Evolutionary conservation across 2,888 invertebrate species (phyloP).

Genomic region (Malacosoma neustria): DNA sequence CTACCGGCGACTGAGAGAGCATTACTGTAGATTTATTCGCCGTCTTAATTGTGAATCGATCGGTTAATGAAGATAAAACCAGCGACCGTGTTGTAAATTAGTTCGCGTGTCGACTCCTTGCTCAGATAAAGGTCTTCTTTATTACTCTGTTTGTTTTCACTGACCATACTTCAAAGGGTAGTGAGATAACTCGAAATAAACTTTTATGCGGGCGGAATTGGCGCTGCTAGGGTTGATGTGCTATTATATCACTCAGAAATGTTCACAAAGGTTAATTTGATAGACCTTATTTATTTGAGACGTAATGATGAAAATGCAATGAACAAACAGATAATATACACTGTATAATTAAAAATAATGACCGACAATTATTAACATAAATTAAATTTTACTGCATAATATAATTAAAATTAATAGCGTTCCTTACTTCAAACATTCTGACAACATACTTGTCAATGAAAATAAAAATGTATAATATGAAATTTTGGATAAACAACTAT

Average conservation of each 20-base stretch:
- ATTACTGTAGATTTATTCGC: conserved; percentile 73
- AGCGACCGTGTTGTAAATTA: conserved; percentile 74
- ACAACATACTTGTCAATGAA: too few species aligned
- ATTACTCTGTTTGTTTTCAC: conserved; percentile 74
- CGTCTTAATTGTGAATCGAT: conserved; percentile 76
- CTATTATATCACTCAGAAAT: neutral
- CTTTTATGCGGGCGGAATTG: conserved; percentile 62
- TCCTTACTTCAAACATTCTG: too few species aligned
- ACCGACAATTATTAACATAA: too few species aligned
- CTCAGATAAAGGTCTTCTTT: conserved; percentile 72
- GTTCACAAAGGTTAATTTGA: neutral
- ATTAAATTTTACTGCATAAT: too few species aligned
- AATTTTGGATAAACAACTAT: too few species aligned
- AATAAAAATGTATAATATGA: too few species aligned
- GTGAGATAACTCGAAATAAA: conserved; percentile 54
- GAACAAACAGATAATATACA: too few species aligned
- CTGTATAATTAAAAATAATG: too few species aligned
- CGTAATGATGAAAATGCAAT: too few species aligned
- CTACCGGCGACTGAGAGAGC: conserved; percentile 71
- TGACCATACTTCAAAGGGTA: conserved; percentile 68
- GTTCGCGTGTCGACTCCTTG: conserved; percentile 74
- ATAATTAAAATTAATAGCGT: too few species aligned
- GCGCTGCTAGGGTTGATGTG: conserved; percentile 2
- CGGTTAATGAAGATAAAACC: conserved; percentile 76
- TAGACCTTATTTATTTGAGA: neutral